Evolutionary conservation across 37 sponge, comb jelly and placozoan species (phyloP).

Genomic region (Diacarnus erythraeanus): DNA sequence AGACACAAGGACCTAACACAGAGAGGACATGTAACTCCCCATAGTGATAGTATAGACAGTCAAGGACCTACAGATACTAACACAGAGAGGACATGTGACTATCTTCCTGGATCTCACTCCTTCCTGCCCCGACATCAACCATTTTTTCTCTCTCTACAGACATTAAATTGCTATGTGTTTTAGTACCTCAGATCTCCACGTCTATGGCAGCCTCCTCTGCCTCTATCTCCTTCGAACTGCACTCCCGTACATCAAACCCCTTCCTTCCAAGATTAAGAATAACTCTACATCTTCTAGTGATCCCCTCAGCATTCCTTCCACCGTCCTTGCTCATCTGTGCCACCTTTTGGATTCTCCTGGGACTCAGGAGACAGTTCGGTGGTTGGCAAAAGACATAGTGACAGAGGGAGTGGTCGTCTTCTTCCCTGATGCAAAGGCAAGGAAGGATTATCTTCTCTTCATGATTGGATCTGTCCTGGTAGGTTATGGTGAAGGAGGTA

Average conservation of each 20-base stretch:
- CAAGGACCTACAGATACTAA: too few species aligned
- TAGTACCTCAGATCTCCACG: not conserved
- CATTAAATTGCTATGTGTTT: too few species aligned
- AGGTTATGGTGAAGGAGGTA: not conserved
- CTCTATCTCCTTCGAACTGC: conserved; percentile 44
- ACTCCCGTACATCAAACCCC: conserved; percentile 54
- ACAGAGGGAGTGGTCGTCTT: conserved; percentile 78
- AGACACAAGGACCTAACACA: too few species aligned
- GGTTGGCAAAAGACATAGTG: conserved; percentile 70
- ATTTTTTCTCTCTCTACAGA: too few species aligned
- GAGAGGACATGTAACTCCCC: too few species aligned
- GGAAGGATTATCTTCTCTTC: conserved; percentile 66
- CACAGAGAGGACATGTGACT: too few species aligned
- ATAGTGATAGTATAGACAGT: too few species aligned
- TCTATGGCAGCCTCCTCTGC: conserved; percentile 29
- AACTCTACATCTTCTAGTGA: not conserved
- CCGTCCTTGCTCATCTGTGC: conserved; percentile 68
- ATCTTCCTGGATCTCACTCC: too few species aligned
- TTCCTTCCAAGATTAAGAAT: not conserved
- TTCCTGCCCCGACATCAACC: too few species aligned
- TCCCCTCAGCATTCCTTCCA: conserved; percentile 31
- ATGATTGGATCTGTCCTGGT: conserved; percentile 68
- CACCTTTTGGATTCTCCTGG: conserved; percentile 50
- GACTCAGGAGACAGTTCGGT: conserved; percentile 7
- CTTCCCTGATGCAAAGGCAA: conserved; percentile 70